Conservation (phyloP, 2,888 invertebrate genomes). For the Synanthedon andrenaeformis region DNA sequence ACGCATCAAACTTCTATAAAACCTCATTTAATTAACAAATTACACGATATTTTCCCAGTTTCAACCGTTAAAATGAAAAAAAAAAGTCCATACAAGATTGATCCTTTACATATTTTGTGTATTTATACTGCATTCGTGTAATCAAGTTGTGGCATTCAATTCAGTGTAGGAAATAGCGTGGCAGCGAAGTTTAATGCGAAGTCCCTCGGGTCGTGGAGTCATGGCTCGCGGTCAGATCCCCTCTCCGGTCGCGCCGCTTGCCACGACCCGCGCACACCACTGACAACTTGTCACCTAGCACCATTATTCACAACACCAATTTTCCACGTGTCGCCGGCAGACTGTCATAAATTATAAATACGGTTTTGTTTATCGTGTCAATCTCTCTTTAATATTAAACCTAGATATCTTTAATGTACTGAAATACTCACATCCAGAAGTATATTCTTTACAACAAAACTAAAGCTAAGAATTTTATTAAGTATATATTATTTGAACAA, state of each 20-base stretch:
- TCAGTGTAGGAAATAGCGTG: neutral
- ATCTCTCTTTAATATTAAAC: neutral
- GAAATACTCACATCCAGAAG: no score
- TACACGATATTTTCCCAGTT: no score
- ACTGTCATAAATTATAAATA: conserved; percentile 36
- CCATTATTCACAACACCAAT: conserved; percentile 56
- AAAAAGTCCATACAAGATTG: no score
- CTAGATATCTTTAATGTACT: no score
- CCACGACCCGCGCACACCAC: conserved; percentile 23
- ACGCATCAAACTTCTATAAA: no score
- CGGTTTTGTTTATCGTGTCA: conserved; percentile 15
- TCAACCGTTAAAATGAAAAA: no score
- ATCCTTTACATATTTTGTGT: no score
- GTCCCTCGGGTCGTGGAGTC: conserved; percentile 2
- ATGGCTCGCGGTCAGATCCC: conserved; percentile 7
- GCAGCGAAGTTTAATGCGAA: conserved; percentile 1
- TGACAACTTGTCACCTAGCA: conserved; percentile 36
- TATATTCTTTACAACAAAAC: no score
- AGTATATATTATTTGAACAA: no score
- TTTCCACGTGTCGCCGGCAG: conserved; percentile 52
- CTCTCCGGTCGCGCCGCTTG: conserved; percentile 2
- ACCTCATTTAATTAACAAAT: no score
- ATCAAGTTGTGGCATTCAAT: neutral
- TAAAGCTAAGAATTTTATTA: no score
- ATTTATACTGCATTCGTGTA: neutral